A percentile compares a stretch with the other conserved stretches of the same genome.
Evolutionary conservation across 2,113 vertebrate species (phyloP).

Genomic region (Cyprinus carpio): DNA sequence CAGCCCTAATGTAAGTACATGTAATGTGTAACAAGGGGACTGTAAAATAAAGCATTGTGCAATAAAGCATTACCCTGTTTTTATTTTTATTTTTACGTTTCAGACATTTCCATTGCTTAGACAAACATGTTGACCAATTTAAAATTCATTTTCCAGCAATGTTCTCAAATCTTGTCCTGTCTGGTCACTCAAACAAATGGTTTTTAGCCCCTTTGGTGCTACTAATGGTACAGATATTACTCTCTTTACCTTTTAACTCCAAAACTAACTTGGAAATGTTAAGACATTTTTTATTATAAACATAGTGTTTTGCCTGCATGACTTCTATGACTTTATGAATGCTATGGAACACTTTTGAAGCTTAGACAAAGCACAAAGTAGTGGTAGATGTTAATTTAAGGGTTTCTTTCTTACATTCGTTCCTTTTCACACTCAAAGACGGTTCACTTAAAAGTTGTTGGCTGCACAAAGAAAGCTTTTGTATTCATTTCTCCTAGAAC

Average conservation of each 20-base stretch:
- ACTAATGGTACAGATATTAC: neutral
- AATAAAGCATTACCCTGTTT: too few species aligned
- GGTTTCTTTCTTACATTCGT: neutral
- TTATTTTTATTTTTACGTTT: too few species aligned
- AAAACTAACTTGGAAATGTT: neutral
- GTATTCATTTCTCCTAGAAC: neutral
- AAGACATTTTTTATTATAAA: neutral
- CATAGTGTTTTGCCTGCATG: neutral
- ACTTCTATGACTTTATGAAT: neutral
- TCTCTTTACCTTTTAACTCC: neutral
- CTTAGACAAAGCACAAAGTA: neutral
- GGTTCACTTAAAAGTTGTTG: conserved; percentile 19
- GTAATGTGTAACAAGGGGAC: too few species aligned
- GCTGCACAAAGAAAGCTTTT: conserved; percentile 27
- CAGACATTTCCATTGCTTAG: too few species aligned
- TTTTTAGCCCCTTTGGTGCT: neutral
- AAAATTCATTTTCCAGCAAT: neutral
- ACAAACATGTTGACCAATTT: too few species aligned
- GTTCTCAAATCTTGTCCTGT: neutral
- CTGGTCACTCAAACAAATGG: neutral
- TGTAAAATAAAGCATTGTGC: too few species aligned
- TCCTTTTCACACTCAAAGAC: neutral
- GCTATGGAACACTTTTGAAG: neutral
- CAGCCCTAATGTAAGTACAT: too few species aligned
- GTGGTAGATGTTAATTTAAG: conserved; percentile 15